Evolutionary conservation across 2,797 vertebrate species (phyloP).

Genomic region (Gastrophryne carolinensis): DNA sequence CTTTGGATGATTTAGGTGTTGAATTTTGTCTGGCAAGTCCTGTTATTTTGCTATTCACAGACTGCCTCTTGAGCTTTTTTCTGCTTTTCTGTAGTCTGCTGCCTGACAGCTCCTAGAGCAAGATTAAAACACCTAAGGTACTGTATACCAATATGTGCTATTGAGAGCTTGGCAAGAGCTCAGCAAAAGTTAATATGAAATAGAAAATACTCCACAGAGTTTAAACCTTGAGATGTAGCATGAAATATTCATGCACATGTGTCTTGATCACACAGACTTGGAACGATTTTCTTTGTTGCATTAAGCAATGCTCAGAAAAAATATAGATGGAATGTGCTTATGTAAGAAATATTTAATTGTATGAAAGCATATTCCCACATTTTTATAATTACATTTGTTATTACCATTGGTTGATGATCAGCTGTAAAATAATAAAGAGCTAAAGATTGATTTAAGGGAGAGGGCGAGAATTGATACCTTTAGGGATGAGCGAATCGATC

Average conservation of each 20-base stretch:
- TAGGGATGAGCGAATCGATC: too few relatives aligned
- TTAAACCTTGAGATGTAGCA: constrained; percentile 35
- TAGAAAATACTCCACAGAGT: constrained; percentile 38
- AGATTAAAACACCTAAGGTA: constrained; percentile 50
- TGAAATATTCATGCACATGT: constrained; percentile 45
- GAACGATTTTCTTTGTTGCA: constrained; percentile 26
- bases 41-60: constrained; percentile 6
- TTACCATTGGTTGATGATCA: too few relatives aligned
- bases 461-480: too few relatives aligned
- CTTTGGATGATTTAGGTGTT: background rate
- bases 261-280: constrained; percentile 20
- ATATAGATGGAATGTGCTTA: constrained; percentile 8
- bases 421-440: too few relatives aligned
- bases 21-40: background rate
- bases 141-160: constrained; percentile 45
- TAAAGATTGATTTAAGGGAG: too few relatives aligned
- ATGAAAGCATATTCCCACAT: too few relatives aligned
- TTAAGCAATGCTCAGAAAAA: constrained; percentile 21
- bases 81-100: constrained; percentile 26
- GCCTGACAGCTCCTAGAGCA: constrained; percentile 44
- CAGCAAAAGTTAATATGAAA: constrained; percentile 48
- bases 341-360: constrained; percentile 5
- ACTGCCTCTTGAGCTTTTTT: constrained; percentile 34
- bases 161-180: constrained; percentile 46
- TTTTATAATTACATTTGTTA: too few relatives aligned